Percentiles rank a stretch among this genome's conserved stretches.
Conservation (phyloP, 2,797 vertebrate genomes). For the Microcaecilia unicolor region DNA sequence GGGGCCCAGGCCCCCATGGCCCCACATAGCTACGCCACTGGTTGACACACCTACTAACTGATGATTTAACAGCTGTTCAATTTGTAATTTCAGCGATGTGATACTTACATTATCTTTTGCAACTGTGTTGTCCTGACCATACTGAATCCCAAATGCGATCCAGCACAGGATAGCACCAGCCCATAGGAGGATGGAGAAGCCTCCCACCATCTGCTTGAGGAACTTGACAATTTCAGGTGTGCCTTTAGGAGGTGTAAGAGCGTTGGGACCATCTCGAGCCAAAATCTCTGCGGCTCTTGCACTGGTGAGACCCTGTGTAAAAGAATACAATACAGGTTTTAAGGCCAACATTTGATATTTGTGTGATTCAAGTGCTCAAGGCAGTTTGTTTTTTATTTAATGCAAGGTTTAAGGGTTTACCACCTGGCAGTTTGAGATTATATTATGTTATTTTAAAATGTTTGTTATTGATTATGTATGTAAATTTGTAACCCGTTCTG, state of each 20-base stretch:
- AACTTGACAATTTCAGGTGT: conserved; percentile 62
- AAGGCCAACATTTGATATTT: neutral
- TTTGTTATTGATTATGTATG: no score
- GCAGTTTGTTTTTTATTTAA: no score
- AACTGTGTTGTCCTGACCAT: conserved; percentile 7
- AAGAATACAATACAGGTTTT: neutral
- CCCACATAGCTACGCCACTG: no score
- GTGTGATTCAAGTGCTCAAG: neutral
- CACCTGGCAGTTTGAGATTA: no score
- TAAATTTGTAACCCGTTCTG: no score
- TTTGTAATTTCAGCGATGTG: no score
- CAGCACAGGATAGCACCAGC: conserved; percentile 58
- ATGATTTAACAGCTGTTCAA: no score
- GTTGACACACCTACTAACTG: no score
- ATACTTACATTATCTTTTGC: conserved; percentile 51
- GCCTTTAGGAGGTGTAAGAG: conserved; percentile 56
- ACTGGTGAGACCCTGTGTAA: conserved; percentile 53
- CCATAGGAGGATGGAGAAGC: conserved; percentile 65
- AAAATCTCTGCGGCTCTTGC: conserved; percentile 51
- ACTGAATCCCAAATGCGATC: conserved; percentile 56
- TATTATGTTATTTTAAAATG: no score
- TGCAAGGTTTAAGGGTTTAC: no score
- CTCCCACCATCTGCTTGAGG: conserved; percentile 62
- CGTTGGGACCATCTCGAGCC: conserved; percentile 53
- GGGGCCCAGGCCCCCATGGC: no score